These are phyloP conservation scores for Crypturellus tataupa DNA, from an alignment of 2,797 vertebrate species.

Conservation along the genomic window DNA sequence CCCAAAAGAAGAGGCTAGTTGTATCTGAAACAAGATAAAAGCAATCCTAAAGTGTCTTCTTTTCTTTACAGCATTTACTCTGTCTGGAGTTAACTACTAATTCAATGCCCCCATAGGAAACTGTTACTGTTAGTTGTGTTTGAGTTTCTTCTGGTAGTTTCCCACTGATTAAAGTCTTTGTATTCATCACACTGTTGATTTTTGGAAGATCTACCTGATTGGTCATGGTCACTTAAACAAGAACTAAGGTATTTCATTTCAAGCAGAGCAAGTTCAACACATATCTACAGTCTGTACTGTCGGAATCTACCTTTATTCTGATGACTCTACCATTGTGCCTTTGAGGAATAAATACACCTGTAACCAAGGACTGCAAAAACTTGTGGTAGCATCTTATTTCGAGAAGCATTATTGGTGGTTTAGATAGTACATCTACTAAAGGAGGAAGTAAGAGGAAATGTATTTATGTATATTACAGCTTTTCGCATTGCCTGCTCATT, in stretches of 20 bases:
- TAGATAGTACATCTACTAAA: not conserved
- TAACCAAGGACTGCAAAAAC: not conserved
- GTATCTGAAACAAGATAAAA: not conserved
- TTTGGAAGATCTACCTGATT: not conserved
- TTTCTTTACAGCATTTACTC: not conserved
- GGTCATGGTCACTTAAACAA: rapidly evolving
- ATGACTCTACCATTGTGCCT: not conserved
- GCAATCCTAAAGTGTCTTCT: not conserved
- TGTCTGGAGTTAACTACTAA: not conserved
- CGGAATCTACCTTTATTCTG: not conserved
- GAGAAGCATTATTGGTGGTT: not conserved
- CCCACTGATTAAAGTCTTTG: not conserved
- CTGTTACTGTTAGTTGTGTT: not conserved
- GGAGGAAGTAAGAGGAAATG: not conserved
- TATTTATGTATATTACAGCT: not conserved
- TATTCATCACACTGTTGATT: not conserved
- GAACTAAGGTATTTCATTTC: too few relatives aligned
- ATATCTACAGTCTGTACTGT: not conserved
- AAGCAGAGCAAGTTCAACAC: not conserved
- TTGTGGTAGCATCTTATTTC: not conserved
- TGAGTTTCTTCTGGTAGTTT: too few relatives aligned
- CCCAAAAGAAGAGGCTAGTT: not conserved
- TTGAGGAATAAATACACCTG: not conserved
- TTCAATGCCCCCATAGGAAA: not conserved
- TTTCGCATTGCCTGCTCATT: not conserved